A percentile compares a stretch with the other conserved stretches of the same genome.
Conservation (phyloP, 53 echinoderm and acorn worm species). For the Patiria pectinifera region DNA sequence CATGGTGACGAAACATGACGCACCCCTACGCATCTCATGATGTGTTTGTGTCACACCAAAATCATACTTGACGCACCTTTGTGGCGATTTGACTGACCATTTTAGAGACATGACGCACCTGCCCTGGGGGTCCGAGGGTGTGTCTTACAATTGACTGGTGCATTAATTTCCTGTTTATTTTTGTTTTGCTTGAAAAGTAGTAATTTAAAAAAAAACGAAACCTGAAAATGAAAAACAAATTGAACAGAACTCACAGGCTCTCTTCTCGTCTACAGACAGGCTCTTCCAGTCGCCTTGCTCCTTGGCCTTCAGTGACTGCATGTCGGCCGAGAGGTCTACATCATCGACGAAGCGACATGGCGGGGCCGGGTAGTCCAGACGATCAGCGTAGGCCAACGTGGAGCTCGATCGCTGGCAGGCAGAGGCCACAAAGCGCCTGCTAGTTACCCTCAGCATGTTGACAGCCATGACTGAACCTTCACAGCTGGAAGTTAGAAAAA, state of each 20-base stretch:
- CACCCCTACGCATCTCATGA: no score
- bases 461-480: slow-evolving; percentile 53
- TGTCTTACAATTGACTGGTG: no score
- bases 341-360: slow-evolving; percentile 81
- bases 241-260: slow-evolving; percentile 76
- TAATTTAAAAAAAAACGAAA: no score
- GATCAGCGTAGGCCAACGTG: slow-evolving; percentile 79
- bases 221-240: no score
- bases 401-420: slow-evolving; percentile 58
- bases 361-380: slow-evolving; percentile 94
- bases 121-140: no score
- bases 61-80: no score
- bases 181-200: no score
- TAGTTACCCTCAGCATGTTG: slow-evolving; percentile 55
- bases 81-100: no score
- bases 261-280: slow-evolving; percentile 77
- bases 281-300: slow-evolving; percentile 87
- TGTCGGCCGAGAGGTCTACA: slow-evolving; percentile 74
- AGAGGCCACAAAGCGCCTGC: slow-evolving; percentile 51
- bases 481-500: background rate
- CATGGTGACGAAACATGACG: no score
- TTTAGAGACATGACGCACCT: no score
- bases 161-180: no score
- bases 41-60: no score
- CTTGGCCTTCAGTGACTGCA: slow-evolving; percentile 87